Evolutionary conservation across 1,140 invertebrate species (phyloP), one percentile per base, ranked within the genome.

Genomic region (Drosophila rhopaloa): DNA sequence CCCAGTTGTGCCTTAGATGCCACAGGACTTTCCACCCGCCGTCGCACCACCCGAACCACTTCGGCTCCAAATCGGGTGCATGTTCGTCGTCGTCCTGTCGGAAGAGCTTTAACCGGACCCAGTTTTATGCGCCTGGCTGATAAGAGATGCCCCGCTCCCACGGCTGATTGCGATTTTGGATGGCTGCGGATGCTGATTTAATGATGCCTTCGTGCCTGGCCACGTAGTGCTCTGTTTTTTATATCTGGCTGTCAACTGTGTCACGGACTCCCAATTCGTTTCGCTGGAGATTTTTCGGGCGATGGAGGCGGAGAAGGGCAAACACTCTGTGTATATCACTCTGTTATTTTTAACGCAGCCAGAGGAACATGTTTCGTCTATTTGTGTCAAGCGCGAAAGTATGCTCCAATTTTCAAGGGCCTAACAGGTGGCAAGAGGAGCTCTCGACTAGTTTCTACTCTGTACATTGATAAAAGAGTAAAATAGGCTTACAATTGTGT

Each of bases 1-100:
- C 84, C 84, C 84, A 88, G 84, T 89, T 80, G 72, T 61, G 85
- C 73, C 84, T 77, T 89, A 84, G 84, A 84, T 77, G 76, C 66
- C 67, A 72, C 84, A 32, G 85, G 80, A 88, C 73, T 88, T 19
- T 47, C 38, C 47, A 46, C 40, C 63, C 53, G 56, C 67, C 53
- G 29, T 50, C 43, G 53, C 37, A 58, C 62, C 59, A 48, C 57
- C 62, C 80, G 78, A 43, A 41, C 19, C 53, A 51, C 82, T 88
- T 86, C 83, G 83, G 80, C 57, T 74, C 19, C 32, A 27, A 40
- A n/a, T 86, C 83, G 83, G 47, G 53, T 43, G 16, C 9, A 38
- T 29, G 41, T 40, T 73, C 60, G 60, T 44, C 48, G 44, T 79
- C 43, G 62, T 27, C 56, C 48, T 70, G 61, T 38, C 68, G 63